A percentile compares a stretch with the other conserved stretches of the same genome.
Evolutionary conservation across 1,140 invertebrate genomes (phyloP).

Genomic region (Bicyclus anynana): DNA sequence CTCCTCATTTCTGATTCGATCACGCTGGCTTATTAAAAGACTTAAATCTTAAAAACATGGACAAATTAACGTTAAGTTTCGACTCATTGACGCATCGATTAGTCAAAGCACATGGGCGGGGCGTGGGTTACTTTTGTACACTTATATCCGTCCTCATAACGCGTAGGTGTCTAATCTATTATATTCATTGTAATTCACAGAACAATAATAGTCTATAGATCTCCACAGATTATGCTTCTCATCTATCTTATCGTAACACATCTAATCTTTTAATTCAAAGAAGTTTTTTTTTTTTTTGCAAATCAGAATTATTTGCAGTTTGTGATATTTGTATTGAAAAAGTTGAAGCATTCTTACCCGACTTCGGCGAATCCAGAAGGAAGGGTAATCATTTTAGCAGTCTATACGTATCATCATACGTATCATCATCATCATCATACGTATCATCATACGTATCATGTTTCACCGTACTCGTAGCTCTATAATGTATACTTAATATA

Average conservation of each 20-base stretch:
- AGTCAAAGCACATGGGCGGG: constrained; percentile 1
- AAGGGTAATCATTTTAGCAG: too few species aligned
- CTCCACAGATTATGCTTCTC: neutral
- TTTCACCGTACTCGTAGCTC: too few species aligned
- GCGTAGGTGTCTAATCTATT: constrained; percentile 4
- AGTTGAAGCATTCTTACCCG: too few species aligned
- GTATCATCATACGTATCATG: too few species aligned
- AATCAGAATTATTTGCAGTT: neutral
- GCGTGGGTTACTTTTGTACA: constrained; percentile 1
- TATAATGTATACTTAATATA: too few species aligned
- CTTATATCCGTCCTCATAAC: constrained; percentile 10
- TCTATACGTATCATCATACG: too few species aligned
- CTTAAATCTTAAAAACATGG: too few species aligned
- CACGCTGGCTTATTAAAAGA: too few species aligned
- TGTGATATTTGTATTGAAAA: too few species aligned
- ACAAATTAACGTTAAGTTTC: neutral
- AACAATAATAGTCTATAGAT: neutral
- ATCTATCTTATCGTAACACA: neutral
- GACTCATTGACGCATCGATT: constrained; percentile 1
- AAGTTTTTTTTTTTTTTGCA: neutral
- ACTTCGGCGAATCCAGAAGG: too few species aligned
- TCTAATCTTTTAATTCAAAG: neutral
- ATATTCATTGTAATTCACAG: neutral
- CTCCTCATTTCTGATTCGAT: too few species aligned
- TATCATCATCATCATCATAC: too few species aligned